Evolutionary conservation across 1,140 invertebrate species (phyloP).

Genomic region (Bombyx mandarina): DNA sequence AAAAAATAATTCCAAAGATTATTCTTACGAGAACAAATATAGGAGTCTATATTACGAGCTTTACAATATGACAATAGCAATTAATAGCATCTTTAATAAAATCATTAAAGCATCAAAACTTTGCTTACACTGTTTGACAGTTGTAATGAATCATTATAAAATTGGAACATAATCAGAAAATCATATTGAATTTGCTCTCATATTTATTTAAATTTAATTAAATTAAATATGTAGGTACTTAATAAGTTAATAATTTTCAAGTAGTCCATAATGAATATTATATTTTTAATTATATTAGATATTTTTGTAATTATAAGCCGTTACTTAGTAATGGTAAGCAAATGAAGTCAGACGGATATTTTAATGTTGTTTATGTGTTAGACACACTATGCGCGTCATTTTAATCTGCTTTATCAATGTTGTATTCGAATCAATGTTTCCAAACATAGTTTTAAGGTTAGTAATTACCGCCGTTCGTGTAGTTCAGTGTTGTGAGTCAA

Average conservation of each 20-base stretch:
- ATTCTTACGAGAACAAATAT: constrained; percentile 9
- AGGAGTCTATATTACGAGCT: constrained; percentile 30
- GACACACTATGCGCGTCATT: background rate
- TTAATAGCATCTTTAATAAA: constrained; percentile 35
- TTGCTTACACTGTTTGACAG: constrained; percentile 22
- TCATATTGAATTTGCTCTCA: no score
- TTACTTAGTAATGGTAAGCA: constrained; percentile 11
- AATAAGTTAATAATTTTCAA: no score
- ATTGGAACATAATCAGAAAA: background rate
- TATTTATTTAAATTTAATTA: no score
- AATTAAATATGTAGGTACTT: no score
- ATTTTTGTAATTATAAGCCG: constrained; percentile 12
- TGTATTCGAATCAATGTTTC: no score
- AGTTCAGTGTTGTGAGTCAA: constrained; percentile 45
- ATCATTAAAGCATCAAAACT: constrained; percentile 14
- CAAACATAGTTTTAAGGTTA: no score
- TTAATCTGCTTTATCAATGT: no score
- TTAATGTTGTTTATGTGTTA: constrained; percentile 8
- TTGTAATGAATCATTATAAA: constrained; percentile 8
- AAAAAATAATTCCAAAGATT: constrained; percentile 42
- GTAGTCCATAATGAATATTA: no score
- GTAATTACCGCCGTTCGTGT: constrained; percentile 3
- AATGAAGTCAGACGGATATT: background rate
- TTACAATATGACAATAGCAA: constrained; percentile 55
- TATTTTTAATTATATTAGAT: constrained; percentile 2